Evolutionary conservation across 1,140 invertebrate species (phyloP), one percentile per base, ranked within the genome.

Genomic region (Galleria mellonella): DNA sequence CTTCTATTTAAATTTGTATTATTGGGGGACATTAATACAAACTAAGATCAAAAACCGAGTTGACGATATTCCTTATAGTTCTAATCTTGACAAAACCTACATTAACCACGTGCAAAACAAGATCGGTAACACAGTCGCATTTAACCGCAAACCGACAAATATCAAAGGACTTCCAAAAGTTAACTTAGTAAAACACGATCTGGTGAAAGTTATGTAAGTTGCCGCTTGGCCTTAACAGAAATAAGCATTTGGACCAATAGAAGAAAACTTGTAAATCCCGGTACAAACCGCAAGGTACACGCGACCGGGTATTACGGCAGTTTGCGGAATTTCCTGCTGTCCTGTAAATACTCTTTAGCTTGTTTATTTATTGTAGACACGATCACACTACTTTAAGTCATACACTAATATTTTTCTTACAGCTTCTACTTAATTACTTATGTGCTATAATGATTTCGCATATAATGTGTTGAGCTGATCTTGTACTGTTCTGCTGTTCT

Each of bases 221-320:
- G 57, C 47, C 55, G 53, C 50, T 51, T 55, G 62, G 59, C 51
- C 60, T 23, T 23, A 23, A 23, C 17, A 23, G 17, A 67, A 72
- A 65, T 61, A 61, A 67, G 51, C 61, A 57, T 69, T 60, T 58
- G 53, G 52, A 49, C 52, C 70, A 66, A 72, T 70, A 64, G 51
- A 64, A 71, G 63, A 69, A 66, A 77, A 77, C 71, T 77, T 75
- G 59, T 65, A 75, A 77, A 77, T 77, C 73, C 63, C 57, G 43
- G 17, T 23, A 23, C 51, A 51, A 64, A 72, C 69, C 71, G 58
- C 71, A 74, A 71, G 68, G 68, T 72, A 67, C 71, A 75, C 62
- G 66, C 64, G 61, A 62, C 17, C 17, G 17, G 17, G 17, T 23
- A 23, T 23, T 23, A 23, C 17, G 17, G 17, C 17, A 23, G 17